Conservation (phyloP, 2,113 vertebrate species). For the Labrus mixtus region DNA sequence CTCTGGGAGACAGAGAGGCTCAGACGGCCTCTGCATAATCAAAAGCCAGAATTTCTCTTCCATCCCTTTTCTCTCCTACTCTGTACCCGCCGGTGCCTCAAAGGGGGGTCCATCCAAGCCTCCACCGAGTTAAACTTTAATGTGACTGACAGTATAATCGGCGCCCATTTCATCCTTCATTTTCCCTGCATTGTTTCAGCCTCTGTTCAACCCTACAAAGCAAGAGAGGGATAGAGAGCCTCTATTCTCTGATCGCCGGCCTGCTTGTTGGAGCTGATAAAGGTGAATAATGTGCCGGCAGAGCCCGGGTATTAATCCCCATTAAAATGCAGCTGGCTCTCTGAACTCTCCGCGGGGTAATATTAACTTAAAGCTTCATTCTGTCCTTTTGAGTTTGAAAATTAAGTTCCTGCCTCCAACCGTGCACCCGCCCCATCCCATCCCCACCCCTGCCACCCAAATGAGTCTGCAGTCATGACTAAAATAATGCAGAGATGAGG, state of each 20-base stretch:
- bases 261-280: slow-evolving; percentile 78
- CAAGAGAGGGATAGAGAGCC: slow-evolving; percentile 59
- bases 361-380: slow-evolving; percentile 83
- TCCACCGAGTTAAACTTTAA: slow-evolving; percentile 69
- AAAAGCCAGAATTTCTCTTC: slow-evolving; percentile 65
- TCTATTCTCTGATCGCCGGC: slow-evolving; percentile 57
- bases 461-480: slow-evolving; percentile 19
- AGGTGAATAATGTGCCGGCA: slow-evolving; percentile 77
- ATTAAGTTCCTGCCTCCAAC: slow-evolving; percentile 63
- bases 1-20: slow-evolving; percentile 40
- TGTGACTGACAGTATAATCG: slow-evolving; percentile 70
- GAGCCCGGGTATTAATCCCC: slow-evolving; percentile 73
- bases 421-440: neutral
- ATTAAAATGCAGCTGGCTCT: slow-evolving; percentile 80
- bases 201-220: slow-evolving; percentile 72
- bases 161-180: slow-evolving; percentile 70
- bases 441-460: neutral
- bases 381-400: slow-evolving; percentile 78
- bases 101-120: slow-evolving; percentile 60
- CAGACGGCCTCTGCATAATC: slow-evolving; percentile 64
- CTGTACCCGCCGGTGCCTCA: slow-evolving; percentile 50
- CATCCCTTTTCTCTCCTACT: slow-evolving; percentile 38
- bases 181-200: slow-evolving; percentile 73
- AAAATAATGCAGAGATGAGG: slow-evolving; percentile 50
- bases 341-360: slow-evolving; percentile 71